These are phyloP conservation scores for Porites evermanni DNA, from an alignment of 92 coral and sea anemone species.

Conservation along the genomic window DNA sequence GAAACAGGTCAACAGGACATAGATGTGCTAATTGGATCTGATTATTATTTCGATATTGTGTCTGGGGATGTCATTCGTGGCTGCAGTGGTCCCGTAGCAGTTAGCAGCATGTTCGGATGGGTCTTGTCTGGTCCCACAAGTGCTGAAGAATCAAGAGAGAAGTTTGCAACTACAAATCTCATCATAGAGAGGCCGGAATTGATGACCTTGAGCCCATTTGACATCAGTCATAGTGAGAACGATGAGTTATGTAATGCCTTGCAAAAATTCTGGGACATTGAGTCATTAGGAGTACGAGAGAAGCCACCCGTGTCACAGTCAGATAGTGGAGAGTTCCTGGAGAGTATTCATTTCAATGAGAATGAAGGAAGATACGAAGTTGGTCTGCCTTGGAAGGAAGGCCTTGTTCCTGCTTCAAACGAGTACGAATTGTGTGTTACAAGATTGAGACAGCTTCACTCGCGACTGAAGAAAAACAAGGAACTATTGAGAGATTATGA, in stretches of 20 bases:
- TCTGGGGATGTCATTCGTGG: constrained; percentile 42
- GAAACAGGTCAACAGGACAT: constrained; percentile 37
- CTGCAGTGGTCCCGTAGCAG: constrained; percentile 43
- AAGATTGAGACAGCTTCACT: constrained; percentile 60
- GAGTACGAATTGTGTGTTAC: constrained; percentile 49
- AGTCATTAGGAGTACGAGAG: constrained; percentile 38
- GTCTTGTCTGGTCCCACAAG: constrained; percentile 27
- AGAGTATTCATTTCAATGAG: constrained; percentile 19
- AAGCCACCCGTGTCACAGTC: neutral
- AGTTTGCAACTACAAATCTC: no score
- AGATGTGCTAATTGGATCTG: constrained; percentile 61
- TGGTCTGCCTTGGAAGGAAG: constrained; percentile 58
- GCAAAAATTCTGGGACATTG: constrained; percentile 56
- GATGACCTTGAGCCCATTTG: constrained; percentile 4
- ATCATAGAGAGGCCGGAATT: neutral
- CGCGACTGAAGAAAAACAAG: constrained; percentile 48
- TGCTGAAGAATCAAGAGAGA: neutral
- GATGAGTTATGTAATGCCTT: constrained; percentile 38
- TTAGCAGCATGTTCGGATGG: constrained; percentile 31
- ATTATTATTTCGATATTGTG: constrained; percentile 65
- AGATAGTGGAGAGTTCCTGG: constrained; percentile 4
- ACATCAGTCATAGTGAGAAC: constrained; percentile 17
- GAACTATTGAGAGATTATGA: constrained; percentile 54
- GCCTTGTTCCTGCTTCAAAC: constrained; percentile 31
- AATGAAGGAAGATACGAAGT: constrained; percentile 45